Conservation (phyloP, 2,888 invertebrate species). For the Gnatocerus cornutus region DNA sequence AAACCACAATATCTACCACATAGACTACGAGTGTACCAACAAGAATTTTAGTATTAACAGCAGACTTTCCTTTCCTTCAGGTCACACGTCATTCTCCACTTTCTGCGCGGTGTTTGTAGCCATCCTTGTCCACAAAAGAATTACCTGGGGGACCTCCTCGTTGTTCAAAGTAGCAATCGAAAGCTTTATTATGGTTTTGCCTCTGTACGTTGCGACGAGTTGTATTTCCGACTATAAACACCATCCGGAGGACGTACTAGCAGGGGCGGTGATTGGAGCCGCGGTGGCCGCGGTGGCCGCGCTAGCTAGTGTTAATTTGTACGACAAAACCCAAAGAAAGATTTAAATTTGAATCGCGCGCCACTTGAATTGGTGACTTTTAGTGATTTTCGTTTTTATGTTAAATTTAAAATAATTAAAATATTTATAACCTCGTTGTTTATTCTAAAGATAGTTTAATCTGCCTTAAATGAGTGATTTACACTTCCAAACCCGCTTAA, state of each 20-base stretch:
- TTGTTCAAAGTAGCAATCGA: background rate
- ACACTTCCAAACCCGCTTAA: background rate
- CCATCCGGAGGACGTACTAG: constrained; percentile 13
- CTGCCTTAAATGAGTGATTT: background rate
- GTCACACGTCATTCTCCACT: constrained; percentile 12
- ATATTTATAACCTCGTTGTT: too few relatives aligned
- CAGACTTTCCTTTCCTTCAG: constrained; percentile 28
- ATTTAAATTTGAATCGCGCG: too few relatives aligned
- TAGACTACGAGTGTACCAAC: constrained; percentile 14
- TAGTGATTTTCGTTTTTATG: too few relatives aligned
- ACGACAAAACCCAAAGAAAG: background rate
- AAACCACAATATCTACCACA: constrained; percentile 28
- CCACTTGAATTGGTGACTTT: too few relatives aligned
- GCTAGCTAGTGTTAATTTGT: background rate
- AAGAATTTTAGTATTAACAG: constrained; percentile 12
- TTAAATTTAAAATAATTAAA: too few relatives aligned
- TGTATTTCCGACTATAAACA: constrained; percentile 12
- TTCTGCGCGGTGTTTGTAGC: constrained; percentile 13
- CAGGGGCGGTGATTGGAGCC: constrained; percentile 1
- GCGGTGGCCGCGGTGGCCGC: background rate
- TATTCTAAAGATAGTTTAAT: too few relatives aligned
- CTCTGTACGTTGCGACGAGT: constrained; percentile 4
- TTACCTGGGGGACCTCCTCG: background rate
- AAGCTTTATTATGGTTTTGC: background rate
- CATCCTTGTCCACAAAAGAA: constrained; percentile 20